Evolutionary conservation across 2,888 invertebrate species (phyloP).

Genomic region (Rotaria macrura): DNA sequence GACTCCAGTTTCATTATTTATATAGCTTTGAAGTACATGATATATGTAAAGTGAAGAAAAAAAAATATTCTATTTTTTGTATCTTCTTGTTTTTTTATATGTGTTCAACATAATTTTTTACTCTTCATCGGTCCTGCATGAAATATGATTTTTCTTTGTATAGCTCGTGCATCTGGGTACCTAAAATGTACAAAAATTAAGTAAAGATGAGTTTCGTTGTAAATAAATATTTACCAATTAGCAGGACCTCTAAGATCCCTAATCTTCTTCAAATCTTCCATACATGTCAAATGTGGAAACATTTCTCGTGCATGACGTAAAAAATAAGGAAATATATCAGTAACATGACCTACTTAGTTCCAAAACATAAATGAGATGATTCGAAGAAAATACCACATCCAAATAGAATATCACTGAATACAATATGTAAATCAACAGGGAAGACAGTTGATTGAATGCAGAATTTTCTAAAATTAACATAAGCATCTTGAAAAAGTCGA

Average conservation of each 20-base stretch:
- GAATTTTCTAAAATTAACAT: slow-evolving; percentile 72
- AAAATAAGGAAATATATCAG: slow-evolving; percentile 29
- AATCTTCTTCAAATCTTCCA: slow-evolving; percentile 89
- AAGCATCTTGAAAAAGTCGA: slow-evolving; percentile 73
- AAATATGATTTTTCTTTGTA: slow-evolving; percentile 80
- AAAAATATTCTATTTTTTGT: not conserved
- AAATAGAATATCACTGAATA: slow-evolving; percentile 67
- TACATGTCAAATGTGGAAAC: slow-evolving; percentile 80
- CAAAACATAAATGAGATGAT: not conserved
- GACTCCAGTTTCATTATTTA: slow-evolving; percentile 75
- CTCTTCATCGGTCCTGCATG: slow-evolving; percentile 97
- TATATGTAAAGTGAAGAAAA: slow-evolving; percentile 60
- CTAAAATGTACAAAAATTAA: slow-evolving; percentile 48
- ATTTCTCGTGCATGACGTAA: slow-evolving; percentile 27
- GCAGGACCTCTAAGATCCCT: slow-evolving; percentile 87
- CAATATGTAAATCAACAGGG: slow-evolving; percentile 77
- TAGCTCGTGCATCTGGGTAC: slow-evolving; percentile 77
- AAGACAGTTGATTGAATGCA: slow-evolving; percentile 74
- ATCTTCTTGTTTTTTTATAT: too few species aligned
- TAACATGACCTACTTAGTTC: not conserved
- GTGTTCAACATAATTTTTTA: slow-evolving; percentile 58
- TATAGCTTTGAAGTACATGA: slow-evolving; percentile 77
- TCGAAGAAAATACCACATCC: not conserved
- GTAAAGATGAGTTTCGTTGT: not conserved
- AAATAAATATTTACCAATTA: slow-evolving; percentile 65